Conservation (phyloP, 1,140 invertebrate genomes). For the Drosophila navojoa region DNA sequence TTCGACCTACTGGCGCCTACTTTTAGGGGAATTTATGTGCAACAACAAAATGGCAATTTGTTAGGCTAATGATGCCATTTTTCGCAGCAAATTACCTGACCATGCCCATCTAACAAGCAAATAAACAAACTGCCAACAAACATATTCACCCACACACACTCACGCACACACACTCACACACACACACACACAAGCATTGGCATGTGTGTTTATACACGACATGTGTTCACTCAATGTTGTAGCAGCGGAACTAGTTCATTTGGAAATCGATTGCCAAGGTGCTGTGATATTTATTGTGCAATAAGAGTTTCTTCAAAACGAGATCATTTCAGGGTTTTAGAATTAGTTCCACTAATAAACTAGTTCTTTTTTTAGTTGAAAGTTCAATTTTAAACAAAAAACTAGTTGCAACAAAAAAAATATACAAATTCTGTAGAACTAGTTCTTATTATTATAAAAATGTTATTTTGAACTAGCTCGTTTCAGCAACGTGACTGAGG, state of each 20-base stretch:
- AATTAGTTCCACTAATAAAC: background rate
- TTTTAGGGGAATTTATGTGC: conserved; percentile 63
- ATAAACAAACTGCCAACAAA: conserved; percentile 33
- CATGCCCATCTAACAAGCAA: conserved; percentile 40
- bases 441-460: too few relatives aligned
- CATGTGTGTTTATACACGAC: conserved; percentile 14
- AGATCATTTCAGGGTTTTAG: background rate
- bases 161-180: conserved; percentile 25
- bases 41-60: conserved; percentile 71
- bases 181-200: conserved; percentile 1
- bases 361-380: background rate
- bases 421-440: too few relatives aligned
- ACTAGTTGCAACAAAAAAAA: too few relatives aligned
- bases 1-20: conserved; percentile 28
- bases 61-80: conserved; percentile 78
- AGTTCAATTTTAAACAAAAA: too few relatives aligned
- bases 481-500: background rate
- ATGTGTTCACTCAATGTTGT: conserved; percentile 4
- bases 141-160: conserved; percentile 21
- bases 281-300: too few relatives aligned
- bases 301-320: background rate
- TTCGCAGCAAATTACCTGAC: conserved; percentile 73
- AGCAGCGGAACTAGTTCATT: conserved; percentile 23
- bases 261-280: background rate
- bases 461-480: background rate